Percentiles rank a stretch among this genome's conserved stretches.
These are phyloP conservation scores for Corydoras maculifer DNA, from an alignment of 2,113 vertebrate species.

Conservation along the genomic window DNA sequence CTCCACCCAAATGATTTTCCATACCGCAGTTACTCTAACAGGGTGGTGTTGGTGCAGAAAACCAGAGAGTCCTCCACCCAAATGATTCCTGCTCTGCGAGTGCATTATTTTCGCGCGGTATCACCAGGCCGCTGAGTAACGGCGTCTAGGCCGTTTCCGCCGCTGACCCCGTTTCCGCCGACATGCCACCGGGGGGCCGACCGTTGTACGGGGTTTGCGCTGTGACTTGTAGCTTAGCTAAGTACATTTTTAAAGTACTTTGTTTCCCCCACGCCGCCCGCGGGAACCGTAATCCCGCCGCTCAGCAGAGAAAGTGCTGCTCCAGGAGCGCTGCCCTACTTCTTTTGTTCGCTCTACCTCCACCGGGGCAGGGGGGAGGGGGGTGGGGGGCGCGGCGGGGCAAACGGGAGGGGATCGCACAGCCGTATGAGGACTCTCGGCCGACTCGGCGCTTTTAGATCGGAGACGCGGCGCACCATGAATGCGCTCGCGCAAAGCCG, in stretches of 20 bases:
- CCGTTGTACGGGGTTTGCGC: not conserved
- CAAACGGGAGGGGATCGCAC: not conserved
- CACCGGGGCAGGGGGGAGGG: conserved; percentile 9
- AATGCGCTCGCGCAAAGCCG: not conserved
- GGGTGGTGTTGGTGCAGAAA: too few relatives aligned
- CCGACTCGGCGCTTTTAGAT: too few relatives aligned
- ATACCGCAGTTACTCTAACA: too few relatives aligned
- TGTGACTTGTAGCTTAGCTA: not conserved
- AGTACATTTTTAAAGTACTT: not conserved
- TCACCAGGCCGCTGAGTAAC: too few relatives aligned
- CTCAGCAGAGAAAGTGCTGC: conserved; percentile 9
- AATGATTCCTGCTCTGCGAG: too few relatives aligned
- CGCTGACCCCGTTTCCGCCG: not conserved
- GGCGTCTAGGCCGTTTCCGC: too few relatives aligned
- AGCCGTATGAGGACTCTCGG: not conserved
- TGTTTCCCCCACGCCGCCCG: too few relatives aligned
- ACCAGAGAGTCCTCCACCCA: too few relatives aligned
- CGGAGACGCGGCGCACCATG: not conserved
- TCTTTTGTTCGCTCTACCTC: conserved; percentile 13
- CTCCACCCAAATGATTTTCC: too few relatives aligned
- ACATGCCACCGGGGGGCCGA: too few relatives aligned
- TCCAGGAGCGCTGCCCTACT: conserved; percentile 26
- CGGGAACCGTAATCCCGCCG: not conserved
- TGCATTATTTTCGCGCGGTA: too few relatives aligned
- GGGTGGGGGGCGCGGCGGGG: not conserved